phyloP scores from a whole-genome alignment of 2,888 invertebrate species.

The Gryllus longicercus region DNA sequence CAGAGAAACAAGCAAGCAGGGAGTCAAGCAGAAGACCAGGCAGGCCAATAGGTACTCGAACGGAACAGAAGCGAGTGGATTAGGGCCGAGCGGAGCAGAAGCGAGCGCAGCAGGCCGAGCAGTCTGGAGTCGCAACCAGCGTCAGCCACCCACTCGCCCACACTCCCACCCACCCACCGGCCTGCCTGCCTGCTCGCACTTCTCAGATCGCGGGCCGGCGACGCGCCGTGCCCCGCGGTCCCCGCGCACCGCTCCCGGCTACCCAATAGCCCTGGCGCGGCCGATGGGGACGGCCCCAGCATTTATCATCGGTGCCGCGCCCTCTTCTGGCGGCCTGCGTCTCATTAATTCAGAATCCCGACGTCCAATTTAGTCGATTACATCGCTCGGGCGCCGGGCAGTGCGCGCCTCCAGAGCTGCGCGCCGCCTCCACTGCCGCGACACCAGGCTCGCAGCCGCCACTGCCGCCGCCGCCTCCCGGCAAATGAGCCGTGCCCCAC shows the following conservation, averaged over 20 bases:
- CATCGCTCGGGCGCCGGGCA: conserved; percentile 32
- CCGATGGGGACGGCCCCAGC: neutral
- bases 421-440: neutral
- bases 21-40: no score
- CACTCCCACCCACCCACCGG: neutral
- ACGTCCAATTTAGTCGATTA: conserved; percentile 38
- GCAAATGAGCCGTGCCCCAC: neutral
- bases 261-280: neutral
- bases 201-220: neutral
- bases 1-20: no score
- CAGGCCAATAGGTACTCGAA: no score
- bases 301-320: conserved; percentile 2
- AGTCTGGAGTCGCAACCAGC: no score
- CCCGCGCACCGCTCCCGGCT: neutral
- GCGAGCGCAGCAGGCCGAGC: no score
- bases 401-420: neutral
- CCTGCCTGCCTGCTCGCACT: neutral
- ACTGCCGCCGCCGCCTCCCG: neutral
- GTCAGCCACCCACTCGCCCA: no score
- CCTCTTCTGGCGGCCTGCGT: conserved; percentile 27
- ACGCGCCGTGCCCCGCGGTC: neutral
- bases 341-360: conserved; percentile 38
- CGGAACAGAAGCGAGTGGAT: no score
- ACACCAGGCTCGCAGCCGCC: neutral
- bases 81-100: no score